Conservation (phyloP, 2,797 vertebrate species). For the Nannoperca obscura region DNA sequence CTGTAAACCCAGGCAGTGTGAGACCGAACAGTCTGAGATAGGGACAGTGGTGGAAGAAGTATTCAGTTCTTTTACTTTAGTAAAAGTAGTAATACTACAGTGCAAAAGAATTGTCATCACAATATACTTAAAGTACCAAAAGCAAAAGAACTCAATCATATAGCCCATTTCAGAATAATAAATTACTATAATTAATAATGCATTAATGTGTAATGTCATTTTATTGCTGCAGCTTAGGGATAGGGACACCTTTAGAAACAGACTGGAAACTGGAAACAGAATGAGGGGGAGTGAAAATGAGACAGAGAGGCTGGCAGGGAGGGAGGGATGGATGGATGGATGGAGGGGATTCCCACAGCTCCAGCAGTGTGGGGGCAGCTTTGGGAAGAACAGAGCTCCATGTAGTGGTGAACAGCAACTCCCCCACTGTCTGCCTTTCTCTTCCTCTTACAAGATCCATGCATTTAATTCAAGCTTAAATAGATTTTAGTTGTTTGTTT, state of each 20-base stretch:
- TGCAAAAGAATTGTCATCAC: neutral
- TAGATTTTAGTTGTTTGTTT: neutral
- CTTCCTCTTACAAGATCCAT: constrained; percentile 4
- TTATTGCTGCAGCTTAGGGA: neutral
- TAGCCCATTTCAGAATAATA: neutral
- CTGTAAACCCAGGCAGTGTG: constrained; percentile 8
- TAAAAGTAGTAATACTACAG: too few species aligned
- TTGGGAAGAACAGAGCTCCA: constrained; percentile 15
- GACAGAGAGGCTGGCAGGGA: constrained; percentile 6
- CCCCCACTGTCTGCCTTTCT: constrained; percentile 4
- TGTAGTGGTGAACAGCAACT: constrained; percentile 26
- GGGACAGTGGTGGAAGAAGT: too few species aligned
- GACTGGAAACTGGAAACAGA: too few species aligned
- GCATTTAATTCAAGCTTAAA: neutral
- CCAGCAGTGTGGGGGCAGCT: constrained; percentile 22
- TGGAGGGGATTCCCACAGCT: constrained; percentile 49
- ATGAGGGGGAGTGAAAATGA: constrained; percentile 16
- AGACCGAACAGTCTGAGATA: neutral
- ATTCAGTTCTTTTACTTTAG: too few species aligned
- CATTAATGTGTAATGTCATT: too few species aligned
- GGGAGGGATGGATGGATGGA: neutral
- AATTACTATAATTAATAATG: too few species aligned
- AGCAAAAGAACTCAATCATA: neutral
- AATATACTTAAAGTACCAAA: neutral
- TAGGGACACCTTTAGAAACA: constrained; percentile 5